phyloP scores from a whole-genome alignment of 2,888 invertebrate genomes.

The Torymus texanus region DNA sequence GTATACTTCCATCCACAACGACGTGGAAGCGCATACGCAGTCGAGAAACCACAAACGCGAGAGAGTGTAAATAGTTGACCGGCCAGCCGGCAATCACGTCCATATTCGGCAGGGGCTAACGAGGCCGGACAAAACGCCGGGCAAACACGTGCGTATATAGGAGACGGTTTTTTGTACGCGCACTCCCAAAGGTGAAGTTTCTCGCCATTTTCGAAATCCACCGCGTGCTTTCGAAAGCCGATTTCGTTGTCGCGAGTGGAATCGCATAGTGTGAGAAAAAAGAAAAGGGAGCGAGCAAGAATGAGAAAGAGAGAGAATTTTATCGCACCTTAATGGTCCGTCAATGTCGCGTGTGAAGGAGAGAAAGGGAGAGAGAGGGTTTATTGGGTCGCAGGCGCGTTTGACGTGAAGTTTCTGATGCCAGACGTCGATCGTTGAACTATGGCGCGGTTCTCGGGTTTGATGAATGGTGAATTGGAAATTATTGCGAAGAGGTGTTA shows the following conservation, averaged over 20 bases:
- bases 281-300: too few species aligned
- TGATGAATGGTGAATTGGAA: too few species aligned
- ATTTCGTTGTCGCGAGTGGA: not conserved
- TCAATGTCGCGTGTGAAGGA: too few species aligned
- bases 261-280: not conserved
- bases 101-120: constrained; percentile 42
- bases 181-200: constrained; percentile 17
- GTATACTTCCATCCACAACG: not conserved
- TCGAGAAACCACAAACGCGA: not conserved
- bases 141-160: constrained; percentile 1
- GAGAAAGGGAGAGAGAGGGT: too few species aligned
- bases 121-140: constrained; percentile 26
- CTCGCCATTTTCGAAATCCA: constrained; percentile 34
- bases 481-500: too few species aligned
- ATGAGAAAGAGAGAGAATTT: too few species aligned
- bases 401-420: too few species aligned
- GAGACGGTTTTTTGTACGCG: not conserved
- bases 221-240: constrained; percentile 27
- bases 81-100: constrained; percentile 19
- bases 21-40: not conserved
- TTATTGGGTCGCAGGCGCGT: too few species aligned
- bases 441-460: too few species aligned
- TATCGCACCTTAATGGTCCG: too few species aligned
- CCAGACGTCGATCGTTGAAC: too few species aligned
- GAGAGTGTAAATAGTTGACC: not conserved